Conservation (phyloP, 1,140 invertebrate genomes). For the Bombus vancouverensis region DNA sequence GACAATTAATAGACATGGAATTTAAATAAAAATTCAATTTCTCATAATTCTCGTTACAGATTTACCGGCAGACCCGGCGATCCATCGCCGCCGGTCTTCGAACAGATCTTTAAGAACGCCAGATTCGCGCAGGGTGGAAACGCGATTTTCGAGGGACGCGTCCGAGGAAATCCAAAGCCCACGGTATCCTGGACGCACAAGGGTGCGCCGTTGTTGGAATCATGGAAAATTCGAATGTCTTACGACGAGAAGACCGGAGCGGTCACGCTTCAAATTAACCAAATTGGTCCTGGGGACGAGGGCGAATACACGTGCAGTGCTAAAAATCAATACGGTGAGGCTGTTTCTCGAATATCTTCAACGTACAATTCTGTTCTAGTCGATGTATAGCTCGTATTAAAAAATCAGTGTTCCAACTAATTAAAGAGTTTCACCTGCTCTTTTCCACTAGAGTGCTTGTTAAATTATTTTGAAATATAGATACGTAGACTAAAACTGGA, state of each 20-base stretch:
- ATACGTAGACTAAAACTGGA: too few species aligned
- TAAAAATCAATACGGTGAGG: constrained; percentile 90
- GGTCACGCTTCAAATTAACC: constrained; percentile 93
- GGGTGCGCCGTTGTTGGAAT: constrained; percentile 90
- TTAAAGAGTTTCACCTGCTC: too few species aligned
- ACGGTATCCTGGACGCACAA: constrained; percentile 97
- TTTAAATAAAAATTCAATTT: not conserved
- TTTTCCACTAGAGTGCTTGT: too few species aligned
- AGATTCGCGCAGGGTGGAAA: constrained; percentile 96
- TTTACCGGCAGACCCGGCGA: constrained; percentile 84
- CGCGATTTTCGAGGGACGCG: constrained; percentile 95
- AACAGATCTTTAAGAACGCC: constrained; percentile 96
- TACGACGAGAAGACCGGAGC: constrained; percentile 94
- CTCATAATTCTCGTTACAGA: constrained; percentile 52
- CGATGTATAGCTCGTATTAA: too few species aligned
- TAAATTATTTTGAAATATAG: too few species aligned
- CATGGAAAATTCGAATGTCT: constrained; percentile 92
- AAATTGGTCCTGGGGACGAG: constrained; percentile 96
- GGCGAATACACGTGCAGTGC: constrained; percentile 98
- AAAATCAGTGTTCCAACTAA: too few species aligned
- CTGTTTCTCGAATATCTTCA: not conserved
- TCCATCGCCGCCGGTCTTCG: constrained; percentile 94
- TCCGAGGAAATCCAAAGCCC: constrained; percentile 96
- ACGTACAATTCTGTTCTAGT: too few species aligned
- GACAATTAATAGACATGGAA: not conserved